Conservation (phyloP, 2,113 vertebrate species). For the Rhadina sibilatrix region DNA sequence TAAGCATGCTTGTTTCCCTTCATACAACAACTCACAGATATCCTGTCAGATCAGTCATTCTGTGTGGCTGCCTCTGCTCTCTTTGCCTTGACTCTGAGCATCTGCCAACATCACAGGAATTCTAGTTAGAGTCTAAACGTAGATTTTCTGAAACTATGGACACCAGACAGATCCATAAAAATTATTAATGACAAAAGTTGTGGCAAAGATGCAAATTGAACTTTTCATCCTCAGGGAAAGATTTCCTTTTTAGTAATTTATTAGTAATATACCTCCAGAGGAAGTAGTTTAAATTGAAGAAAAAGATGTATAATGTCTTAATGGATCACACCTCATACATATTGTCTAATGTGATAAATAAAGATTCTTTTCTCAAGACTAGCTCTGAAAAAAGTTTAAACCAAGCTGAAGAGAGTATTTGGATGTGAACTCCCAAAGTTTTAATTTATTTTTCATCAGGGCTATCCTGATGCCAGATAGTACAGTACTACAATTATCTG, state of each 20-base stretch:
- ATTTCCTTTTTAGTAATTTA: background rate
- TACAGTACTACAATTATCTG: background rate
- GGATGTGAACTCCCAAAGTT: background rate
- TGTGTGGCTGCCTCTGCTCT: background rate
- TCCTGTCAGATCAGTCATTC: background rate
- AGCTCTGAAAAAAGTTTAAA: background rate
- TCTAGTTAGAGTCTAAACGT: background rate
- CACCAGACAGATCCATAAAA: background rate
- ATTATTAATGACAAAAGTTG: background rate
- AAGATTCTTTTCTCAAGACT: background rate
- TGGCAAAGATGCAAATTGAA: background rate
- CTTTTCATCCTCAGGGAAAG: background rate
- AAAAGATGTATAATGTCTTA: background rate
- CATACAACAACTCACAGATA: background rate
- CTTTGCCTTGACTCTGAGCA: background rate
- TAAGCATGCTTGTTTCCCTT: background rate
- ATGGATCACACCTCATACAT: background rate
- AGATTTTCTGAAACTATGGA: background rate
- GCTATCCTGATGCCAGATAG: background rate
- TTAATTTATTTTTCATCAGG: background rate
- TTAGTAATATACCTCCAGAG: background rate
- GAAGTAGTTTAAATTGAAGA: background rate
- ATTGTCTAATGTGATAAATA: background rate
- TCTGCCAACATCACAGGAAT: background rate
- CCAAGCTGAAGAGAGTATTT: background rate